Base-by-base conservation (phyloP, 2,113 vertebrate species). In the Miniopterus natalensis region DNA sequence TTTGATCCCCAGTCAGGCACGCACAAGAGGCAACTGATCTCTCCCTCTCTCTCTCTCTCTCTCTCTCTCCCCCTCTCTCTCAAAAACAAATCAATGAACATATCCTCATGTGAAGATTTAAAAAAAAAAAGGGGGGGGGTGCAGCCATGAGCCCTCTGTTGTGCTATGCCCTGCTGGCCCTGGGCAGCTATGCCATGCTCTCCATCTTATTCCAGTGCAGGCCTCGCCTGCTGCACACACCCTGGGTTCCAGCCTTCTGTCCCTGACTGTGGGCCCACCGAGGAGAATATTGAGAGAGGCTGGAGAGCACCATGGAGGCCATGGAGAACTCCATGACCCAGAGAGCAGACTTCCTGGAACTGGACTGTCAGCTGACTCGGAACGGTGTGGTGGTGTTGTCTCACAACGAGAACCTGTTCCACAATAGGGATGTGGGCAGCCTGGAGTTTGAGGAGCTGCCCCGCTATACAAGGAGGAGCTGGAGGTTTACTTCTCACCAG, bases 321-420 rank as follows among this genome's bases (percentile, higher is more conserved):
- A 99, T 99, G 96, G 98, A 98, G 87, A 96, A 99, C 71, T 98
- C 99, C 1, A 68, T 97, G 84, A 94, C 98, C 53, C 97, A 98
- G 85, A 98, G 98, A 29, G 98, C 99, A 0, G 96, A 99, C 77
- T 98, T 99, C 97, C 92, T 99, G 86, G 99, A 99, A 97, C 86
- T 99, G 14, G 99, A 99, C 96, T 99, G 99, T 96, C 98, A 98
- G 91, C 66, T 99, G 96, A 99, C 99, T 0, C 93, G 45, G 6
- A 99, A 99, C 2, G 98, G 99, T 4, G 96, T 99, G 21, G 98
- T 99, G 87, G 98, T 99, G 40, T 98, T 99, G 70, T 99, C 99
- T 42, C 99, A 99, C 27, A 99, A 99, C 18, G 84, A 99, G 91
- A 98, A 99, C 94, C 98, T 99, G 36, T 96, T 95, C 77, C 98